A percentile compares a stretch with the other conserved stretches of the same genome.
phyloP scores from a whole-genome alignment of 2,113 vertebrate species.

The Amblyopsis rosae region DNA sequence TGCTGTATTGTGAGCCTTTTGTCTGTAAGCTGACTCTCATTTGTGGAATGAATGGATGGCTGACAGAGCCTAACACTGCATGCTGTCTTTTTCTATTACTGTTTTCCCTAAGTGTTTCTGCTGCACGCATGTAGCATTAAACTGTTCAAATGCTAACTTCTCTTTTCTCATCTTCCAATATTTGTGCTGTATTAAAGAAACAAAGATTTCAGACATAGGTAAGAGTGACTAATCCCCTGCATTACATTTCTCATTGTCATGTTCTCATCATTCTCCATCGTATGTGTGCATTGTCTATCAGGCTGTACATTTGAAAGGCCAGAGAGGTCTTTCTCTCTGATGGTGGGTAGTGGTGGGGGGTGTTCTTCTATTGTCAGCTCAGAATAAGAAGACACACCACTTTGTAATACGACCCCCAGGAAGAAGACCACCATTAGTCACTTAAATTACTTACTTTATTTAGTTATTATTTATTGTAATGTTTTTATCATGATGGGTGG shows the following conservation, averaged over 20 bases:
- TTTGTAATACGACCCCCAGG: conserved; percentile 22
- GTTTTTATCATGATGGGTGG: too few relatives aligned
- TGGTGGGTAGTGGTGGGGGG: conserved; percentile 22
- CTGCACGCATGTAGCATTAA: background rate
- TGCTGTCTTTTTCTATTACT: too few relatives aligned
- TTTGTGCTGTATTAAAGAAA: conserved; percentile 90
- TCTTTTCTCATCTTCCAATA: conserved; percentile 61
- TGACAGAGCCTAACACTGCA: too few relatives aligned
- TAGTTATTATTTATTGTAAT: too few relatives aligned
- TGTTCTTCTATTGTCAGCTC: conserved; percentile 43
- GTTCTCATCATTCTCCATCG: background rate
- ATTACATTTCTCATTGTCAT: background rate
- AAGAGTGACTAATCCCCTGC: conserved; percentile 75
- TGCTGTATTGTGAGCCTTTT: too few relatives aligned
- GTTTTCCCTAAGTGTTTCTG: background rate
- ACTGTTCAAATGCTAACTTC: background rate
- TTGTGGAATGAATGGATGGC: too few relatives aligned
- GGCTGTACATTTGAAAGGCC: too few relatives aligned
- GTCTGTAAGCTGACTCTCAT: too few relatives aligned
- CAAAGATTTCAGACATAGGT: conserved; percentile 99
- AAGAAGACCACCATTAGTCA: conserved; percentile 3
- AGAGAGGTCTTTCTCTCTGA: conserved; percentile 2
- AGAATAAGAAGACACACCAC: conserved; percentile 33
- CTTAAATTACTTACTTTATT: too few relatives aligned
- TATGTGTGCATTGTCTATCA: background rate